A percentile compares a stretch with the other conserved stretches of the same genome.
Conservation (phyloP, 2,888 invertebrate species). For the Lasioglossum marginatum region DNA sequence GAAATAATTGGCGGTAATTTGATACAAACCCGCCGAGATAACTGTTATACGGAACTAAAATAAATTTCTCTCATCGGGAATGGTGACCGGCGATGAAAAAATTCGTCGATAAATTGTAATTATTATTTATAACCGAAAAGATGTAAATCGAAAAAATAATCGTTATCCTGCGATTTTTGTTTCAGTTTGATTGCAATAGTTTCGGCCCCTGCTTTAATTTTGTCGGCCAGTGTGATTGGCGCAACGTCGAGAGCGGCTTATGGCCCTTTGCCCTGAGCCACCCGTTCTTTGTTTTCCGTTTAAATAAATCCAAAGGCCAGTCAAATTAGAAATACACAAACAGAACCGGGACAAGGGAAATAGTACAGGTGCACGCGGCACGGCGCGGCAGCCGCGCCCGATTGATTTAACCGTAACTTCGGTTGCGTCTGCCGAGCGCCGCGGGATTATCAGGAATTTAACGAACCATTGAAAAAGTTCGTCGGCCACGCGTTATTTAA, state of each 20-base stretch:
- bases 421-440: slow-evolving; percentile 40
- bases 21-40: too few species aligned
- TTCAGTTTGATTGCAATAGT: background rate
- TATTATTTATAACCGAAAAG: background rate
- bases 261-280: background rate
- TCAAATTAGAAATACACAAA: slow-evolving; percentile 31
- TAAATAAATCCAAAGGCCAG: slow-evolving; percentile 48
- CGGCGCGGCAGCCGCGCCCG: slow-evolving; percentile 7
- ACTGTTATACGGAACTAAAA: too few species aligned
- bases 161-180: background rate
- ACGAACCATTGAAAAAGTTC: slow-evolving; percentile 57
- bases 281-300: slow-evolving; percentile 31
- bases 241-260: slow-evolving; percentile 14
- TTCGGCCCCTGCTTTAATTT: background rate
- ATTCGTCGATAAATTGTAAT: background rate
- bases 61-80: too few species aligned
- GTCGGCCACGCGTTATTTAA: slow-evolving; percentile 40
- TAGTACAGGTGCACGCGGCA: background rate
- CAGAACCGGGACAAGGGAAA: slow-evolving; percentile 13
- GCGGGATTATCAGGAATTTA: slow-evolving; percentile 51
- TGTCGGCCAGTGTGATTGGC: slow-evolving; percentile 28
- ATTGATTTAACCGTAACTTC: slow-evolving; percentile 55
- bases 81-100: too few species aligned
- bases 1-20: too few species aligned
- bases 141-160: background rate